Conservation (phyloP, 2,888 invertebrate species). For the Pyrrhia umbra region DNA sequence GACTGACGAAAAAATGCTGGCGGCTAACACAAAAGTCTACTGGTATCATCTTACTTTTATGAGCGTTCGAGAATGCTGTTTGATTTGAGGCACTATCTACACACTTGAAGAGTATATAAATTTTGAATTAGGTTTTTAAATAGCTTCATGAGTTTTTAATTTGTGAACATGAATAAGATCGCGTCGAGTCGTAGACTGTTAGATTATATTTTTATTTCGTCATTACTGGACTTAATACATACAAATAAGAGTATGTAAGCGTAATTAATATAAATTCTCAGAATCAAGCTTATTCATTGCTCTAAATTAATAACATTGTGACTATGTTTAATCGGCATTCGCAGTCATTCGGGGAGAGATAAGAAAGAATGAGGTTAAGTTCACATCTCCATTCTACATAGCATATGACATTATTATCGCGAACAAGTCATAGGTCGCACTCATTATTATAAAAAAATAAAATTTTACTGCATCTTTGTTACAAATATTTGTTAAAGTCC, state of each 20-base stretch:
- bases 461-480: neutral
- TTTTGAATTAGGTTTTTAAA: neutral
- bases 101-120: neutral
- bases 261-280: neutral
- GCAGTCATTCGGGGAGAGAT: conserved; percentile 61
- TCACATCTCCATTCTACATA: conserved; percentile 58
- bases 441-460: conserved; percentile 21
- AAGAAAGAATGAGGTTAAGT: conserved; percentile 68
- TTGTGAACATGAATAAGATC: neutral
- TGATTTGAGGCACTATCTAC: too few relatives aligned
- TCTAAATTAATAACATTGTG: conserved; percentile 31
- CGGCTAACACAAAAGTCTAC: conserved; percentile 63
- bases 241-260: too few relatives aligned
- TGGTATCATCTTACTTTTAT: conserved; percentile 47
- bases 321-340: conserved; percentile 42
- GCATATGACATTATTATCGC: conserved; percentile 41
- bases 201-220: too few relatives aligned
- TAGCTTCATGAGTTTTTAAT: neutral
- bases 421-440: conserved; percentile 54
- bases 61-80: conserved; percentile 40
- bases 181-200: neutral
- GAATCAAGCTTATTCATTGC: conserved; percentile 32
- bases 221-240: too few relatives aligned
- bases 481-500: too few relatives aligned
- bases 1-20: conserved; percentile 63